Evolutionary conservation across 1,140 invertebrate species (phyloP).

Genomic region (Onthophagus taurus): DNA sequence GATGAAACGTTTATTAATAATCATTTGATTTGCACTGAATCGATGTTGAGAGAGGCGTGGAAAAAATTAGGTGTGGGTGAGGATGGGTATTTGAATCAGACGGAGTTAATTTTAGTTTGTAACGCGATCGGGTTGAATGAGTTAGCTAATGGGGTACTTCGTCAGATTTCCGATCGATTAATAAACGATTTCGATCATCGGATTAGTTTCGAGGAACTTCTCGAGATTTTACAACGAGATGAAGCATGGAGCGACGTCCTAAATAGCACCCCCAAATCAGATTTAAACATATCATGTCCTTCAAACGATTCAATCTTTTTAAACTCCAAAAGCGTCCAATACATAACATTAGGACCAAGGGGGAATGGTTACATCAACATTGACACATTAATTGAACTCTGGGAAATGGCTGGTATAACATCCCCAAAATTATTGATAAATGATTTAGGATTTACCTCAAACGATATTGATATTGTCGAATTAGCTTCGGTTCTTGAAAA

Average conservation of each 20-base stretch:
- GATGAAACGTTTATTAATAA: conserved; percentile 18
- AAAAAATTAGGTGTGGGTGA: conserved; percentile 48
- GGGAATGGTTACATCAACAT: conserved; percentile 33
- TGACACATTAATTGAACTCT: conserved; percentile 56
- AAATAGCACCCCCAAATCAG: conserved; percentile 23
- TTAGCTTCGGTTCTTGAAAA: conserved; percentile 66
- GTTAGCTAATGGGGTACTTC: conserved; percentile 49
- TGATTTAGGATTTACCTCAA: conserved; percentile 57
- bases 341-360: conserved; percentile 33
- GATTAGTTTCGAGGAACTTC: conserved; percentile 59
- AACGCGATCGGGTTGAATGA: conserved; percentile 50
- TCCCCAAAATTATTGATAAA: conserved; percentile 52
- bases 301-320: conserved; percentile 21
- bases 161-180: conserved; percentile 57
- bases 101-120: conserved; percentile 51
- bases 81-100: conserved; percentile 49
- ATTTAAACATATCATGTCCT: conserved; percentile 8
- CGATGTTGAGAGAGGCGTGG: conserved; percentile 47
- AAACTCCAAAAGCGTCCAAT: conserved; percentile 30
- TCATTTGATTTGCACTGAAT: conserved; percentile 30
- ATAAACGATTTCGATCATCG: conserved; percentile 53
- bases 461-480: conserved; percentile 55
- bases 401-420: conserved; percentile 59
- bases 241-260: conserved; percentile 37
- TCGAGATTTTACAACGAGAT: conserved; percentile 50